Conservation (phyloP, 2,797 vertebrate genomes). For the Sebastes dallii region DNA sequence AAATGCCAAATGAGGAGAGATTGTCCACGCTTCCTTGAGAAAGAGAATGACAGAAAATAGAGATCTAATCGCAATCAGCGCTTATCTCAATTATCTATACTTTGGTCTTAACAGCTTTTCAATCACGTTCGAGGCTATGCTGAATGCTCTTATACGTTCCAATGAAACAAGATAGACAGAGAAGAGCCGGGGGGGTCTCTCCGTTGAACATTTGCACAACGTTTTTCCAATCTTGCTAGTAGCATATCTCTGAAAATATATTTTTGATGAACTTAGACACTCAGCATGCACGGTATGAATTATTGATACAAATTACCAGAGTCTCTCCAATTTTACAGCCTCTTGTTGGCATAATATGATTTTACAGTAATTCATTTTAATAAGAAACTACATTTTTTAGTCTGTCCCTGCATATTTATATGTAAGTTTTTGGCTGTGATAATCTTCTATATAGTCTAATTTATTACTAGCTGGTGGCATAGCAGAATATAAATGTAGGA, state of each 20-base stretch:
- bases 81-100: background rate
- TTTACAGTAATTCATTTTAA: constrained; percentile 18
- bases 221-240: background rate
- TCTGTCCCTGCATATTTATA: background rate
- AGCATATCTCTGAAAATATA: constrained; percentile 2
- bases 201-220: background rate
- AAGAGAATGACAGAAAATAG: background rate
- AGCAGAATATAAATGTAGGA: background rate
- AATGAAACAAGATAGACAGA: background rate
- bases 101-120: constrained; percentile 8
- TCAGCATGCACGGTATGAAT: background rate
- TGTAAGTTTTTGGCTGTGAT: background rate
- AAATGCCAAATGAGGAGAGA: constrained; percentile 10
- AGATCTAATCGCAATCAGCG: background rate
- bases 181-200: background rate
- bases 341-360: background rate
- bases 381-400: background rate
- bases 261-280: constrained; percentile 4
- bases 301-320: constrained; percentile 2
- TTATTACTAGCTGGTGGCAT: background rate
- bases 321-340: background rate
- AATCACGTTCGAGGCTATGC: background rate
- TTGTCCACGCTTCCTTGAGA: background rate
- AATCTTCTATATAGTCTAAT: background rate
- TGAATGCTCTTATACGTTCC: background rate